phyloP scores from a whole-genome alignment of 2,113 vertebrate species.

The Notiomystis cincta region DNA sequence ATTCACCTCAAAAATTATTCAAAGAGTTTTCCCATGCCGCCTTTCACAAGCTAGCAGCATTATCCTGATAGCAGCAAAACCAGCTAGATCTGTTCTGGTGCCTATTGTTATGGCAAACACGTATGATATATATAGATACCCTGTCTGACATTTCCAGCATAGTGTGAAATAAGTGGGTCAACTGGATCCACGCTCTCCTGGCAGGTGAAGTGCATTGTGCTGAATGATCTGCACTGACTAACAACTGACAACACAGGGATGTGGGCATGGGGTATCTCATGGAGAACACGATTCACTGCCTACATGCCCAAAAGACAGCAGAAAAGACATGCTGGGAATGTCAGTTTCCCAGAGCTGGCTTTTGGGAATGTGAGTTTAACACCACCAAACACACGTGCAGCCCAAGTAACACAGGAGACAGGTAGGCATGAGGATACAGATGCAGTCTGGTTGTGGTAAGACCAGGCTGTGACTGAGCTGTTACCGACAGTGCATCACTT shows the following conservation, averaged over 20 bases:
- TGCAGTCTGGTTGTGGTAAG: background rate
- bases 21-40: background rate
- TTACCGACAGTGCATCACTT: background rate
- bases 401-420: background rate
- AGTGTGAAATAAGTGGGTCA: background rate
- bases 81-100: background rate
- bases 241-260: background rate
- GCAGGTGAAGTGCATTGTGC: background rate
- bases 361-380: background rate
- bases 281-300: background rate
- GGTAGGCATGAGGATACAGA: background rate
- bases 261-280: background rate
- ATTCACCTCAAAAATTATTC: background rate
- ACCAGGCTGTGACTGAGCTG: background rate
- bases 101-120: background rate
- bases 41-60: background rate
- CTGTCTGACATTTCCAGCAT: background rate
- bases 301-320: background rate
- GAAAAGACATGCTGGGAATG: background rate
- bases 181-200: background rate
- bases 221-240: background rate
- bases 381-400: background rate
- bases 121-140: background rate
- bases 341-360: background rate
- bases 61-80: slow-evolving; percentile 9